Evolutionary conservation across 2,113 vertebrate species (phyloP), one percentile per base, ranked within the genome.

Genomic region (Cisticola juncidis): DNA sequence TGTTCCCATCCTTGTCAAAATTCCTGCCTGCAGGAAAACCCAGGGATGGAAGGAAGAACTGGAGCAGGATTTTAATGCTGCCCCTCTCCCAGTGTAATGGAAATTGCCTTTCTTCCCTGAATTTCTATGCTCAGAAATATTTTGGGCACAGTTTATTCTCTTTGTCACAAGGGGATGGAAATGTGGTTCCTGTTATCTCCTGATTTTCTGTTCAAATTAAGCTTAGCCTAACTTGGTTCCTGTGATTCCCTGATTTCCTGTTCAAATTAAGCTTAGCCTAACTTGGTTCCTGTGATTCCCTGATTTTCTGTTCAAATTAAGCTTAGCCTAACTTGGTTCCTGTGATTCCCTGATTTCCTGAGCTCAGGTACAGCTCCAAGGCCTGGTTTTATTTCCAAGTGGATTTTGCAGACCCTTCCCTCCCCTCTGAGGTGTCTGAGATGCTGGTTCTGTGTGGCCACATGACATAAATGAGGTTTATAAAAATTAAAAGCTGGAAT

Each of bases 1-100:
- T 99, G 86, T 99, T 99, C 33, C 99, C 99, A 1, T 99, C 98
- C 92, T 99, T 99, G 97, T 99, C 99, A 42, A 99, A 99, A 97
- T 99, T 99, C 47, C 99, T 98, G 14, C 99, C 99, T 99, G 97
- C n/a, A 65, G 0, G 53, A 33, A 66, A 94, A 22, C 1, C 53
- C 80, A n/a, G 58, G 50, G 29, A 11, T 21, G 25, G 74, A 62
- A n/a, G 11, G 15, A 4, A 33, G 44, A 26, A 44, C 45, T 33
- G 36, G 14, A 61, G 36, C 9, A 35, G 31, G n/a, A 36, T 8
- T n/a, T 65, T 26, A 44, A 56, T 44, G 73, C 33, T 9, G 6
- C 33, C 1, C 0, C 19, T 83, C 50, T 25, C 21, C 31, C 42
- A 31, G 57, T 2, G 56, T 0, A n/a, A n/a, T n/a, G n/a, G n/a